Evolutionary conservation across 2,888 invertebrate genomes (phyloP).

Genomic region (Sinohyriopsis cumingii): DNA sequence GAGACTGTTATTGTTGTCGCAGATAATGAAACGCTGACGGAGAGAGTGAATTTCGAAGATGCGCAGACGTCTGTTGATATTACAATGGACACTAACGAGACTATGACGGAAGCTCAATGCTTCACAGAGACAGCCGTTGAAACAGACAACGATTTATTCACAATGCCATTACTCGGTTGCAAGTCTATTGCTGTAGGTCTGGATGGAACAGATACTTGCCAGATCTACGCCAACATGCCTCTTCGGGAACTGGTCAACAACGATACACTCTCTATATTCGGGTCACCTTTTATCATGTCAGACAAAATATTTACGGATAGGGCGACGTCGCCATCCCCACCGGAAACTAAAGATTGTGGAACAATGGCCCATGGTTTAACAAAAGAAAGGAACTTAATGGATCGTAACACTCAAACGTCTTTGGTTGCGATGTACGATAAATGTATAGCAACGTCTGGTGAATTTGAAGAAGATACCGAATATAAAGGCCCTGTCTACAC

Average conservation of each 20-base stretch:
- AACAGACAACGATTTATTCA: constrained; percentile 36
- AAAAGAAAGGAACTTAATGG: constrained; percentile 27
- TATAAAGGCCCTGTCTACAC: constrained; percentile 30
- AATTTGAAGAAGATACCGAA: constrained; percentile 39
- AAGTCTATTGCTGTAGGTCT: constrained; percentile 11
- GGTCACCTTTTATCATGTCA: constrained; percentile 19
- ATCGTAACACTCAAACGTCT: constrained; percentile 50
- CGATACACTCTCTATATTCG: constrained; percentile 12
- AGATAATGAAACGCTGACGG: constrained; percentile 63
- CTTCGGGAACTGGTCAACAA: constrained; percentile 24
- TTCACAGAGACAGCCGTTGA: constrained; percentile 39
- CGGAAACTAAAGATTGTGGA: constrained; percentile 41
- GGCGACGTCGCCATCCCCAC: constrained; percentile 38
- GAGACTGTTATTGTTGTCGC: constrained; percentile 50
- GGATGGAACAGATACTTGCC: not conserved
- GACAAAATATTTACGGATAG: constrained; percentile 32
- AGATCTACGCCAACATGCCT: constrained; percentile 19
- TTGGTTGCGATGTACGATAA: constrained; percentile 46
- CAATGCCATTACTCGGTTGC: constrained; percentile 7
- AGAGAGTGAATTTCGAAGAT: constrained; percentile 44
- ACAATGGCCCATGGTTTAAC: constrained; percentile 55
- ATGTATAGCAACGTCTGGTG: constrained; percentile 49
- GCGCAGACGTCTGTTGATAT: constrained; percentile 57
- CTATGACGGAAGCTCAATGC: constrained; percentile 45
- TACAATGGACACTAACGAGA: constrained; percentile 43